Percentiles rank a stretch among this genome's conserved stretches.
phyloP scores from a whole-genome alignment of 2,113 vertebrate genomes.

The Pristiophorus japonicus region DNA sequence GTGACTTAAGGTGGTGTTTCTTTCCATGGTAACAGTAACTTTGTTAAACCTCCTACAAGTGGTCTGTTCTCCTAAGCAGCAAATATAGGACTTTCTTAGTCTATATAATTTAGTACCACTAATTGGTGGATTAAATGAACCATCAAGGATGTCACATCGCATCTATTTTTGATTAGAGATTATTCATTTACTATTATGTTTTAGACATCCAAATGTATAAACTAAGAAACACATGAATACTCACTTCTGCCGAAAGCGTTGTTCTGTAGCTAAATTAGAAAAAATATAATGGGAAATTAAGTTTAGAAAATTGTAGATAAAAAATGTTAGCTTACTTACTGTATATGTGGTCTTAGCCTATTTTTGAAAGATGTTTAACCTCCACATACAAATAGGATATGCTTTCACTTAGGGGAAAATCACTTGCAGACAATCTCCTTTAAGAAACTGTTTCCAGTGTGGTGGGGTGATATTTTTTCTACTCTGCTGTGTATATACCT shows the following conservation, averaged over 20 bases:
- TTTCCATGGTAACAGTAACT: background rate
- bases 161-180: background rate
- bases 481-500: background rate
- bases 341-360: background rate
- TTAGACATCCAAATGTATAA: background rate
- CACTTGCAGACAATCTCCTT: background rate
- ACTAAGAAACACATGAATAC: background rate
- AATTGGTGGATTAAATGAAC: background rate
- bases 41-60: background rate
- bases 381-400: background rate
- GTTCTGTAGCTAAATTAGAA: constrained; percentile 7
- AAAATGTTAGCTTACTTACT: background rate
- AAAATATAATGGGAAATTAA: background rate
- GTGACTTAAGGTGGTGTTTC: background rate
- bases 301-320: background rate
- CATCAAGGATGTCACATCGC: background rate
- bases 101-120: background rate
- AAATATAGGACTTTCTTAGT: background rate
- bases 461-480: background rate
- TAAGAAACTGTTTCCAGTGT: background rate
- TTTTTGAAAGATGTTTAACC: background rate
- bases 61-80: background rate
- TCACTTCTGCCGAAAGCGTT: constrained; percentile 28
- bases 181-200: background rate
- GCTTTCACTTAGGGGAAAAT: background rate